phyloP scores from a whole-genome alignment of 2,113 vertebrate genomes.

The Burhinus oedicnemus region DNA sequence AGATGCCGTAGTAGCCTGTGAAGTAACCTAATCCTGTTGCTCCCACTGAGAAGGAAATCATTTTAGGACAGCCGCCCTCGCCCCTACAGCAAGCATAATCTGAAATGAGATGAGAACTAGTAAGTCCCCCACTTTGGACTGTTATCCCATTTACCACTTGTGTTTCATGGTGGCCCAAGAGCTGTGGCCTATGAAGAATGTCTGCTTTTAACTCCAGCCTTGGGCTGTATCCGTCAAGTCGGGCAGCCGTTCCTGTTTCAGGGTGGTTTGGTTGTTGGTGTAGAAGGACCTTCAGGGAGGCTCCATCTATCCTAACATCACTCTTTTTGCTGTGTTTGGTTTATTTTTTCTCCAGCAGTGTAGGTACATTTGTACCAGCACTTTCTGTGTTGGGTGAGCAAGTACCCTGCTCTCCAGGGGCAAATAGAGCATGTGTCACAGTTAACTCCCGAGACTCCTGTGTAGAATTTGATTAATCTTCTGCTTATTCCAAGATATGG shows the following conservation, averaged over 20 bases:
- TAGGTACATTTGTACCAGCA: not conserved
- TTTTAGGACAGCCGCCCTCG: accelerated
- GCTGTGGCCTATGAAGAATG: not conserved
- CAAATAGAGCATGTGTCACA: not conserved
- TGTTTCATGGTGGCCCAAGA: not conserved
- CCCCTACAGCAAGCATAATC: not conserved
- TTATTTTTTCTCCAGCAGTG: not conserved
- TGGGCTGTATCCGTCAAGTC: not conserved
- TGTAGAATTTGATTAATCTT: not conserved
- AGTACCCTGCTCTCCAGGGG: not conserved
- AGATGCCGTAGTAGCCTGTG: not conserved
- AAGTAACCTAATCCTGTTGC: not conserved
- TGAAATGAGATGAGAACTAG: not conserved
- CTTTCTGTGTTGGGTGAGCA: not conserved
- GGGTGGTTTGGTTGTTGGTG: not conserved
- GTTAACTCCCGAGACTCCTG: not conserved
- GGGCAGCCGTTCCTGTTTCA: accelerated
- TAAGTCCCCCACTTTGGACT: not conserved
- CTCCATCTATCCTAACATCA: not conserved
- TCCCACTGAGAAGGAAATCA: not conserved
- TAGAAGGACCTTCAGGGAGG: not conserved
- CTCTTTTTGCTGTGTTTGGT: not conserved
- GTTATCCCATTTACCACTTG: not conserved
- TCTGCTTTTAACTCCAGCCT: not conserved
- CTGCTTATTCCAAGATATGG: not conserved